Percentiles rank a stretch among this genome's conserved stretches.
Conservation (phyloP, 2,888 invertebrate species). For the Eupithecia tripunctaria region DNA sequence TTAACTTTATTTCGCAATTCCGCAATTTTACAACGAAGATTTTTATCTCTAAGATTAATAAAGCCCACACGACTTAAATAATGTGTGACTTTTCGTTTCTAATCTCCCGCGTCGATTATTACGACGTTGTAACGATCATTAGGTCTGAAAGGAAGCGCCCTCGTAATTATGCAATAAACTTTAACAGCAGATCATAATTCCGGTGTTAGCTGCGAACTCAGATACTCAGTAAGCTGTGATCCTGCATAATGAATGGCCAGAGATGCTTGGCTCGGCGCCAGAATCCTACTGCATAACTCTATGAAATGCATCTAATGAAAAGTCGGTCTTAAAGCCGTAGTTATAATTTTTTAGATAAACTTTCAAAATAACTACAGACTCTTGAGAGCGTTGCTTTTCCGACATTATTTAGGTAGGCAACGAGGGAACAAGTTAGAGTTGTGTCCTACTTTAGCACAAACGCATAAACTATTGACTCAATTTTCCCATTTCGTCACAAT, state of each 20-base stretch:
- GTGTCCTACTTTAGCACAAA: background rate
- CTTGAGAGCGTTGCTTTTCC: background rate
- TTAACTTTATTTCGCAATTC: conserved; percentile 8
- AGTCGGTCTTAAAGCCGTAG: background rate
- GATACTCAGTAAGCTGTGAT: background rate
- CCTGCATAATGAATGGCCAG: background rate
- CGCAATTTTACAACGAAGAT: background rate
- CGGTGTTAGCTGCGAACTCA: background rate
- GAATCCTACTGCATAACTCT: background rate
- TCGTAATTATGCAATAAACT: background rate
- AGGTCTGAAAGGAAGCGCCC: background rate
- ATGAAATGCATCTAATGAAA: background rate
- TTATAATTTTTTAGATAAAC: background rate
- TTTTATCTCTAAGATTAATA: background rate
- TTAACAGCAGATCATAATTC: background rate
- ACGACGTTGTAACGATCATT: background rate
- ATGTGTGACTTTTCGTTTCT: background rate
- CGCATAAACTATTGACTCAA: background rate
- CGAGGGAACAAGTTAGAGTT: background rate
- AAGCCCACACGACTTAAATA: background rate
- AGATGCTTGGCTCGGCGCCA: background rate
- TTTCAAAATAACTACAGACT: background rate
- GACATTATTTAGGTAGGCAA: background rate
- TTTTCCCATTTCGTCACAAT: background rate
- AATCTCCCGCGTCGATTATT: background rate